Conservation (phyloP, 2,797 vertebrate species). For the Acridotheres tristis region DNA sequence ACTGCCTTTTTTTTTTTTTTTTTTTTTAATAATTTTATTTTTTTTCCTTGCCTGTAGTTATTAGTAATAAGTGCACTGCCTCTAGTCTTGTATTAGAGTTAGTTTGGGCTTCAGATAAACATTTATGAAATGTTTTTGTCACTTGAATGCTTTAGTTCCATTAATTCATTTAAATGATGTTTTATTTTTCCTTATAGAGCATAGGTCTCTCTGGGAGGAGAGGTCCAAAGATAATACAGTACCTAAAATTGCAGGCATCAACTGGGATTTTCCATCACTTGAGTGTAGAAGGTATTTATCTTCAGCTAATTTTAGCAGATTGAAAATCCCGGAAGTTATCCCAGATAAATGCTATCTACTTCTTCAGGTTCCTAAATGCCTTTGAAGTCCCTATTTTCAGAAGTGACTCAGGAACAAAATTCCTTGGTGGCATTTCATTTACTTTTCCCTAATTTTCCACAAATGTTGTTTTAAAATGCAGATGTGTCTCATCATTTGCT, state of each 20-base stretch:
- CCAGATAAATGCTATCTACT: slow-evolving; percentile 1
- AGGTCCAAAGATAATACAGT: background rate
- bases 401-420: background rate
- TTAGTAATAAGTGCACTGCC: background rate
- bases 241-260: slow-evolving; percentile 16
- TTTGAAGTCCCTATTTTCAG: background rate
- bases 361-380: background rate
- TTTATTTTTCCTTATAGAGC: background rate
- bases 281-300: slow-evolving; percentile 24
- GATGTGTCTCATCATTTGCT: background rate
- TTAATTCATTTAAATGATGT: background rate
- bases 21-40: background rate
- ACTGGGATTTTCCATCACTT: slow-evolving; percentile 3
- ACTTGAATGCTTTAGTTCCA: background rate
- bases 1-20: too few species aligned
- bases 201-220: background rate
- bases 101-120: background rate
- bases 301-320: slow-evolving; percentile 42
- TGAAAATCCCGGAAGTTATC: slow-evolving; percentile 41
- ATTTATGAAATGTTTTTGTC: background rate
- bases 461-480: background rate
- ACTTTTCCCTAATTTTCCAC: background rate
- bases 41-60: background rate
- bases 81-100: background rate
- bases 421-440: background rate